A percentile compares a stretch with the other conserved stretches of the same genome.
phyloP scores from a whole-genome alignment of 1,140 invertebrate species.

The Hycleus phaleratus region DNA sequence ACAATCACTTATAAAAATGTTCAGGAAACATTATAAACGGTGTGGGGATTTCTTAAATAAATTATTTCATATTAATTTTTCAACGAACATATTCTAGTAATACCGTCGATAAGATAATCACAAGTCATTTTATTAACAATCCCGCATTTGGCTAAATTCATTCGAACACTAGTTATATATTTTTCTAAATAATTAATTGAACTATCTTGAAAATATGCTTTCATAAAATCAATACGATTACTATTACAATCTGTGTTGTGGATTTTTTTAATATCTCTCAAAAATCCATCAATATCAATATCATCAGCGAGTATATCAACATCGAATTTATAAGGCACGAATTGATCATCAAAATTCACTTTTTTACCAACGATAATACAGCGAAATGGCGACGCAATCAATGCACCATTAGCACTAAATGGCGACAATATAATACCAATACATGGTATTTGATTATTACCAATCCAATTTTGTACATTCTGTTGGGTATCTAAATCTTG shows the following conservation, averaged over 20 bases:
- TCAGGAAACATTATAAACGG: too few relatives aligned
- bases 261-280: background rate
- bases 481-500: slow-evolving; percentile 55
- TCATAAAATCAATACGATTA: slow-evolving; percentile 27
- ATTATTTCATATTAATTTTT: too few relatives aligned
- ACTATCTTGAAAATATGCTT: slow-evolving; percentile 34
- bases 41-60: too few relatives aligned
- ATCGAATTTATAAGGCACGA: slow-evolving; percentile 38
- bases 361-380: slow-evolving; percentile 37
- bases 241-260: slow-evolving; percentile 6
- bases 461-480: slow-evolving; percentile 52
- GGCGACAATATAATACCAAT: slow-evolving; percentile 52
- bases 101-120: slow-evolving; percentile 37
- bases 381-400: slow-evolving; percentile 36
- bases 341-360: slow-evolving; percentile 28
- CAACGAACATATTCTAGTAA: slow-evolving; percentile 15
- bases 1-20: background rate
- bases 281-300: slow-evolving; percentile 20
- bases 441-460: slow-evolving; percentile 43
- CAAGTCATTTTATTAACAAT: slow-evolving; percentile 30
- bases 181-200: slow-evolving; percentile 38
- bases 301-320: slow-evolving; percentile 28
- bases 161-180: slow-evolving; percentile 35
- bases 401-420: slow-evolving; percentile 40
- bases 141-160: slow-evolving; percentile 35